These are phyloP conservation scores for Pantherophis alleghaniensis DNA, from an alignment of 2,797 vertebrate genomes.

Conservation along the genomic window DNA sequence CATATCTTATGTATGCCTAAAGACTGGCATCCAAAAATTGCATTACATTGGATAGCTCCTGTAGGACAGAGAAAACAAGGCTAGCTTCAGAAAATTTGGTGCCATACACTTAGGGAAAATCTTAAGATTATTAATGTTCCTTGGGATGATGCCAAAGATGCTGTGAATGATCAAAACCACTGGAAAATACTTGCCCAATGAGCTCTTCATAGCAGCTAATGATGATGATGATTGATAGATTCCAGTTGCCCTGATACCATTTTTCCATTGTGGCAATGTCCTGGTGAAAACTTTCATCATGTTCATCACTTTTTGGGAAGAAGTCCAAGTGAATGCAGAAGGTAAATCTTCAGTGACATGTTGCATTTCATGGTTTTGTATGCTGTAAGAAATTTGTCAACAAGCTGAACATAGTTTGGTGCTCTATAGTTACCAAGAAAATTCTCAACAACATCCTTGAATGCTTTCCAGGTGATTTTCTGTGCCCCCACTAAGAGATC, in stretches of 20 bases:
- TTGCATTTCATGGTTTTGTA: not conserved
- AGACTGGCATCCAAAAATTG: not conserved
- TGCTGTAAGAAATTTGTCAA: not conserved
- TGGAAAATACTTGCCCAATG: not conserved
- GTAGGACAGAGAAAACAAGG: not conserved
- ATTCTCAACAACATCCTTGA: not conserved
- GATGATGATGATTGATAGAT: not conserved
- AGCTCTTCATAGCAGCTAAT: not conserved
- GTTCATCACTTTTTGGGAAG: not conserved
- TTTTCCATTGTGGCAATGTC: not conserved
- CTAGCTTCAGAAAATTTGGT: not conserved
- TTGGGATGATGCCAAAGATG: not conserved
- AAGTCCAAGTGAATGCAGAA: not conserved
- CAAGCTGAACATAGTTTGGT: not conserved
- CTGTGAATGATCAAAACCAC: not conserved
- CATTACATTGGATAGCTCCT: not conserved
- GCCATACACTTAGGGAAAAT: not conserved
- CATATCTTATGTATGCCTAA: not conserved
- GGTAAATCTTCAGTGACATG: not conserved
- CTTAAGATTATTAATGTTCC: not conserved
- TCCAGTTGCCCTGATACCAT: not conserved
- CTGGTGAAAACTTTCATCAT: not conserved
- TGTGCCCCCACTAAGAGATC: not conserved
- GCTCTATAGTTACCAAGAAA: not conserved
- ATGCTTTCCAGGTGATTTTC: not conserved